Evolutionary conservation across 2,113 vertebrate species (phyloP).

Genomic region (Promerops cafer): DNA sequence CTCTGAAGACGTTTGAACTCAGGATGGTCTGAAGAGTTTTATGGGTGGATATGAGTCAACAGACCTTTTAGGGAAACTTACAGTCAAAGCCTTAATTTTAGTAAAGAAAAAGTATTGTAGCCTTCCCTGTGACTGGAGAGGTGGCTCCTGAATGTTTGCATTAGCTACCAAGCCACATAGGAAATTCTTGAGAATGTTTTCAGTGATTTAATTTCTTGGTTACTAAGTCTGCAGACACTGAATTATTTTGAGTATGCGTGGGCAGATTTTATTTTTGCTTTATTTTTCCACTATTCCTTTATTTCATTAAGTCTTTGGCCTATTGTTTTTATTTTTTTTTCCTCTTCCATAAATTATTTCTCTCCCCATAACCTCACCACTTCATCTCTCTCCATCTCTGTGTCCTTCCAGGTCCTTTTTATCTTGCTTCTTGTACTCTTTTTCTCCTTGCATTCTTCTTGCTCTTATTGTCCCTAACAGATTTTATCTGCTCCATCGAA

Average conservation of each 20-base stretch:
- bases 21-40: background rate
- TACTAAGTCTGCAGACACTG: background rate
- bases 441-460: background rate
- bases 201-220: background rate
- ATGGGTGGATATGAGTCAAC: background rate
- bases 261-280: background rate
- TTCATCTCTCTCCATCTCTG: background rate
- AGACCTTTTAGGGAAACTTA: background rate
- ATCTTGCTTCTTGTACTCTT: background rate
- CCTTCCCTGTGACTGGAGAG: background rate
- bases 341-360: background rate
- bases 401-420: background rate
- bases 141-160: background rate
- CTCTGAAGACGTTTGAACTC: background rate
- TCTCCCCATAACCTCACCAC: background rate
- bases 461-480: background rate
- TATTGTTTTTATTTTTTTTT: background rate
- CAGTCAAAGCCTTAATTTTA: background rate
- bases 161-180: background rate
- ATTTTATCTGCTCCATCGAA: background rate
- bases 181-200: background rate
- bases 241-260: background rate
- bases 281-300: background rate
- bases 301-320: background rate
- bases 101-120: background rate